Conservation (phyloP, 2,113 vertebrate species). For the Fregetta grallaria region DNA sequence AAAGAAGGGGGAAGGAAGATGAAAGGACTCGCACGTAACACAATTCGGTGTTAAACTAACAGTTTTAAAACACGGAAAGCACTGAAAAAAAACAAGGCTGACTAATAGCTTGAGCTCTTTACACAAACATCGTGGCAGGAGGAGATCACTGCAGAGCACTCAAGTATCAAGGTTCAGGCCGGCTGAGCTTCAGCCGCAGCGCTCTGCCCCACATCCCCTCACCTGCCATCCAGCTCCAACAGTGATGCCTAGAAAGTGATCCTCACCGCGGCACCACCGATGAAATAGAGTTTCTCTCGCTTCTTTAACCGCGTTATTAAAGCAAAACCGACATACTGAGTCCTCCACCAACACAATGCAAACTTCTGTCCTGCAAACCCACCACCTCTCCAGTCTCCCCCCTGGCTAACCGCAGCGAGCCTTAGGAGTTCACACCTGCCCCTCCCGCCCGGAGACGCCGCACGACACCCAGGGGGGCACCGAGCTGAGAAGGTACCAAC, state of each 20-base stretch:
- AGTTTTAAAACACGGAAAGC: background rate
- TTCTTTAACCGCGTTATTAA: background rate
- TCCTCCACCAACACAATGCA: background rate
- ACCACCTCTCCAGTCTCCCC: accelerated
- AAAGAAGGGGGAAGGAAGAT: background rate
- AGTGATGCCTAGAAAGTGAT: background rate
- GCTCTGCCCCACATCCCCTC: background rate
- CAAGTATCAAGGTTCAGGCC: background rate
- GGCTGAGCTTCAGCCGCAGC: background rate
- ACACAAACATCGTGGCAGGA: background rate
- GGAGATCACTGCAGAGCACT: background rate
- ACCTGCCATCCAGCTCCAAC: background rate
- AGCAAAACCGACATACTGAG: background rate
- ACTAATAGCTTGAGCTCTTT: background rate
- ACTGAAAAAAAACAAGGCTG: background rate
- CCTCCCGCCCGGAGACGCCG: background rate
- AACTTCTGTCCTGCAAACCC: background rate
- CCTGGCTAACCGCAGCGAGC: background rate
- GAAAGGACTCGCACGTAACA: background rate
- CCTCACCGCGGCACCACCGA: background rate
- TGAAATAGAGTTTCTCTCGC: background rate
- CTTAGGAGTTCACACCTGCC: background rate
- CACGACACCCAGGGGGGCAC: background rate
- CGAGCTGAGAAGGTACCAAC: accelerated
- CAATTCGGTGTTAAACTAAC: background rate